These are phyloP conservation scores for Cryptops parisi DNA, from an alignment of 2,888 invertebrate species.

Conservation along the genomic window DNA sequence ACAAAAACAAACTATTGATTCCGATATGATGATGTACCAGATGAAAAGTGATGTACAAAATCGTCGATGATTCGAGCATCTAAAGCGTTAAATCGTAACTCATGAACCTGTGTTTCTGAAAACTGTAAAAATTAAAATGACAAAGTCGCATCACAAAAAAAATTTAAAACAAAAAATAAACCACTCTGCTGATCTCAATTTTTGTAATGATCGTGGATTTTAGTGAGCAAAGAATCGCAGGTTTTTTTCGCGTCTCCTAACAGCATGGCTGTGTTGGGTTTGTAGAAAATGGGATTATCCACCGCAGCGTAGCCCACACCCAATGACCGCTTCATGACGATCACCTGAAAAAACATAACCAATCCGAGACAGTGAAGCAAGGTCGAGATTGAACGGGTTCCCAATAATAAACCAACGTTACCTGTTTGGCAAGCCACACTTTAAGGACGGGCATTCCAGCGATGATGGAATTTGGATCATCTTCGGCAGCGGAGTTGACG, in stretches of 20 bases:
- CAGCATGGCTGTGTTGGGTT: constrained; percentile 67
- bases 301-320: constrained; percentile 82
- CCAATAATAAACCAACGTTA: constrained; percentile 26
- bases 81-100: no score
- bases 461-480: constrained; percentile 78
- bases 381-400: background rate
- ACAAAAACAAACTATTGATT: no score
- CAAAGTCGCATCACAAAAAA: no score
- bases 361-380: background rate
- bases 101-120: no score
- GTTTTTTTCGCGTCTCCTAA: constrained; percentile 84
- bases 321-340: constrained; percentile 78
- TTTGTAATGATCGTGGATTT: constrained; percentile 40
- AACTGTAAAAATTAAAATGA: no score
- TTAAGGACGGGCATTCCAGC: constrained; percentile 84
- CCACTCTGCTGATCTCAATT: no score
- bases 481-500: constrained; percentile 78
- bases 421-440: constrained; percentile 77
- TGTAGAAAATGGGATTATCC: constrained; percentile 85
- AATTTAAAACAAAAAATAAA: no score
- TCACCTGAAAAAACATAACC: constrained; percentile 40
- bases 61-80: no score
- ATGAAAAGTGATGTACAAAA: no score
- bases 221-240: constrained; percentile 61
- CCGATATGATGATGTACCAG: no score